Evolutionary conservation across 30 jellyfish, hydroid and myxozoan genomes (phyloP), one percentile per base, ranked within the genome.

Genomic region (Aurelia aurita complex sp. Pacific): DNA sequence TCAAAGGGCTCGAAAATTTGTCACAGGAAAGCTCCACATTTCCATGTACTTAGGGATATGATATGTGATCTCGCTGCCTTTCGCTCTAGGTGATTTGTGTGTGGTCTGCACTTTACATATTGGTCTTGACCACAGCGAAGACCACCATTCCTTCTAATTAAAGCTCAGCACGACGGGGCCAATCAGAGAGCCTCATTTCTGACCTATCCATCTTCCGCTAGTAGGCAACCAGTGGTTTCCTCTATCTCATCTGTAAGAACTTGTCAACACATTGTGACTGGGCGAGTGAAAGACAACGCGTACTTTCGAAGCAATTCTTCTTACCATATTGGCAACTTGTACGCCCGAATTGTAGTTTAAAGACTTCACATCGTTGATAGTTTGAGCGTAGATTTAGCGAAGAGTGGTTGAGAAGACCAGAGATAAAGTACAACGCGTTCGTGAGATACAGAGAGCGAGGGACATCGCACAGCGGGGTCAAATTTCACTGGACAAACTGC

Each of bases 51-150:
- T 40, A 40, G 29, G 50, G 14, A 9, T 46, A 46, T 46, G 57
- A 46, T 9, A 46, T 46, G 9, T 38, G 74, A 10, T 54, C 74
- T 54, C 74, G 16, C 63, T 55, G 85, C 85, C 76, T 57, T 76
- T 59, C 76, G 43, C 85, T 69, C 91, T 6, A 55, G 78, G 86
- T 54, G 76, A 83, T 83, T 55, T 83, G 92, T 72, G 92, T 83
- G 92, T 83, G 92, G 92, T 83, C 92, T 83, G 92, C 86, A 83
- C 92, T 68, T 83, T 83, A 83, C 82, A 83, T 83, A 83, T 83
- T 83, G 92, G 92, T 67, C 92, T 83, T 66, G 55, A 72, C 92
- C 92, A 64, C 92, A 83, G 70, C 51, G 61, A 32, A 69, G 84
- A 71, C 59, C 86, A 83, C 92, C 83, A 57, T 83, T 72, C 86